Evolutionary conservation across 2,888 invertebrate species (phyloP).

Genomic region (Homarus gammarus): DNA sequence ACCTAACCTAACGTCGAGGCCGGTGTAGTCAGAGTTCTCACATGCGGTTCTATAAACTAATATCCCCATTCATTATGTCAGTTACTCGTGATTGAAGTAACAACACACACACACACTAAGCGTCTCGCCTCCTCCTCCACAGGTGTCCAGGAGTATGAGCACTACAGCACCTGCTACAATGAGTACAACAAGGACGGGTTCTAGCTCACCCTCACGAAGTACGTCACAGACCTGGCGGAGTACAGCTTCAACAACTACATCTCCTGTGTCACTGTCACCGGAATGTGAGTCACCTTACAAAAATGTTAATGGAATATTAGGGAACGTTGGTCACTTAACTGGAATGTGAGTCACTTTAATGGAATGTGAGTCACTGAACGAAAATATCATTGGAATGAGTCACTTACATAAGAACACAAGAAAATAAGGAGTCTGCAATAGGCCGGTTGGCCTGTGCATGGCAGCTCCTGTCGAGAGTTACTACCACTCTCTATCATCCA

Average conservation of each 20-base stretch:
- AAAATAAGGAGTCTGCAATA: too few relatives aligned
- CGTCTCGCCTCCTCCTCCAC: background rate
- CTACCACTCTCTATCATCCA: too few relatives aligned
- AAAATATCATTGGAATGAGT: background rate
- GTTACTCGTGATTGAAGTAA: too few relatives aligned
- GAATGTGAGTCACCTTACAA: background rate
- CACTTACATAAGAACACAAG: too few relatives aligned
- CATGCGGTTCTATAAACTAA: too few relatives aligned
- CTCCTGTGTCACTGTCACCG: constrained; percentile 12
- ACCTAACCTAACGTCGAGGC: too few relatives aligned
- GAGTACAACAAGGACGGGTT: background rate
- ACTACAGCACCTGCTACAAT: background rate
- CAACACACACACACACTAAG: too few relatives aligned
- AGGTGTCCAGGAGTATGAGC: background rate
- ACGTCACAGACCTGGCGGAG: background rate
- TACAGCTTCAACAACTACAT: constrained; percentile 38
- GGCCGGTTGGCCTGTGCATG: too few relatives aligned
- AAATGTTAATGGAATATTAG: background rate
- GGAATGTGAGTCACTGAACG: background rate
- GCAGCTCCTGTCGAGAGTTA: too few relatives aligned
- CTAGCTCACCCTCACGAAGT: constrained; percentile 18
- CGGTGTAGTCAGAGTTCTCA: too few relatives aligned
- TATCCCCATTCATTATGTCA: too few relatives aligned
- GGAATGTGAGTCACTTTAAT: background rate
- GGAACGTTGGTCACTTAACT: background rate